phyloP scores from a whole-genome alignment of 2,888 invertebrate genomes.

The Noctua janthina region DNA sequence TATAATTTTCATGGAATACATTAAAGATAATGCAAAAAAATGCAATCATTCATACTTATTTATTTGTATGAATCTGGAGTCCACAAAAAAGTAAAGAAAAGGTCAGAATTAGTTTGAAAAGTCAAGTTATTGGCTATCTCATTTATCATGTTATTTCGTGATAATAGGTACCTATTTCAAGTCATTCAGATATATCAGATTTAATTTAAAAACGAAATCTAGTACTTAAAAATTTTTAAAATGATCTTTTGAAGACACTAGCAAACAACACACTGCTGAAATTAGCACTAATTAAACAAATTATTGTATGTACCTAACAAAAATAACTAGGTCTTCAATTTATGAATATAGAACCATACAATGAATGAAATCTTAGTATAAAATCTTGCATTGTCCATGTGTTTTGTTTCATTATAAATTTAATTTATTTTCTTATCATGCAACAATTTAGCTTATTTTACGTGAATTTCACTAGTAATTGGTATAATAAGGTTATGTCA shows the following conservation, averaged over 20 bases:
- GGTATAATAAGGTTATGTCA: background rate
- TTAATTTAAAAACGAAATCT: background rate
- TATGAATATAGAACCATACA: background rate
- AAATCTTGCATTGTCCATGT: background rate
- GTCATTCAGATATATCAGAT: background rate
- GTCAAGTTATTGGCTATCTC: slow-evolving; percentile 10
- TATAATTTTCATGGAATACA: background rate
- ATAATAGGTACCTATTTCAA: slow-evolving; percentile 3
- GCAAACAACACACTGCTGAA: background rate
- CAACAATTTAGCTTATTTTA: background rate
- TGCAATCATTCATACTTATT: background rate
- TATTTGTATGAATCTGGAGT: slow-evolving; percentile 6
- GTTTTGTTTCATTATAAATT: background rate
- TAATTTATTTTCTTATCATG: background rate
- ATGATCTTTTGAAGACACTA: background rate
- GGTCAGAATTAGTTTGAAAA: slow-evolving; percentile 7
- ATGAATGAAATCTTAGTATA: background rate
- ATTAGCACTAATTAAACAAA: background rate
- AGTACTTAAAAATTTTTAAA: background rate
- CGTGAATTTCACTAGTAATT: background rate
- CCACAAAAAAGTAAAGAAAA: background rate
- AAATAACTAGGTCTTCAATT: slow-evolving; percentile 1
- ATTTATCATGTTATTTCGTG: slow-evolving; percentile 28
- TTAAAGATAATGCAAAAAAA: background rate
- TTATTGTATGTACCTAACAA: background rate